Evolutionary conservation across 2,113 vertebrate genomes (phyloP).

Genomic region (Colistium nudipinnis): DNA sequence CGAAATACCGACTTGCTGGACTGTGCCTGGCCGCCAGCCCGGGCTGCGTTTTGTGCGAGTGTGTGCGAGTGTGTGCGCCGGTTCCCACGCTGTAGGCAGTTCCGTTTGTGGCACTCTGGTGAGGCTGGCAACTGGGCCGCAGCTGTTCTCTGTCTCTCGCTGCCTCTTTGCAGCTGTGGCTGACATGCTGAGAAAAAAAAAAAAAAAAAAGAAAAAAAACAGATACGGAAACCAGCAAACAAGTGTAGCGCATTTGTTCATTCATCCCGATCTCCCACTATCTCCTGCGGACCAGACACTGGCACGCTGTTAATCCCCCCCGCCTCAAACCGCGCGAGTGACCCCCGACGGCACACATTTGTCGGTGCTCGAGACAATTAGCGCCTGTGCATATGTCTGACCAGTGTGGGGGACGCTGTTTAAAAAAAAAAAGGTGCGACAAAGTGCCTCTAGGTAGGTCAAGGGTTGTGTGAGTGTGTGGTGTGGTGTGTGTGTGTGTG

Average conservation of each 20-base stretch:
- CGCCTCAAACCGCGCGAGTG: background rate
- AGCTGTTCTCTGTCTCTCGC: constrained; percentile 66
- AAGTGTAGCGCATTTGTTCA: constrained; percentile 19
- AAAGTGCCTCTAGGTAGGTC: constrained; percentile 38
- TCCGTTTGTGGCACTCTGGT: constrained; percentile 63
- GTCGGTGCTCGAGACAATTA: constrained; percentile 29
- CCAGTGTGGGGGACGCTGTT: constrained; percentile 20
- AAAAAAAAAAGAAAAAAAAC: too few species aligned
- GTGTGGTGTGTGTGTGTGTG: background rate
- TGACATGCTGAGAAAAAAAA: constrained; percentile 29
- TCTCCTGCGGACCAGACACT: background rate
- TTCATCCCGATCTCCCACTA: constrained; percentile 10
- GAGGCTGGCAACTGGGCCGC: constrained; percentile 70
- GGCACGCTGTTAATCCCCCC: constrained; percentile 1
- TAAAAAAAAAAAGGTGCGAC: constrained; percentile 59
- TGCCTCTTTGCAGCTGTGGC: constrained; percentile 57
- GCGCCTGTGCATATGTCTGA: constrained; percentile 29
- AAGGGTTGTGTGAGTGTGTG: constrained; percentile 2
- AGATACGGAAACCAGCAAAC: constrained; percentile 48
- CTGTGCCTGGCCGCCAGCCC: constrained; percentile 27
- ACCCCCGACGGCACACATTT: constrained; percentile 48
- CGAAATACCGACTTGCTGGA: constrained; percentile 30
- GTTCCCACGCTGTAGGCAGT: constrained; percentile 75
- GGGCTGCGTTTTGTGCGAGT: constrained; percentile 23
- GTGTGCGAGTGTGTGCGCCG: constrained; percentile 38